Evolutionary conservation across 2,113 vertebrate genomes (phyloP), one percentile per base, ranked within the genome.

Genomic region (Xenopus laevis): DNA sequence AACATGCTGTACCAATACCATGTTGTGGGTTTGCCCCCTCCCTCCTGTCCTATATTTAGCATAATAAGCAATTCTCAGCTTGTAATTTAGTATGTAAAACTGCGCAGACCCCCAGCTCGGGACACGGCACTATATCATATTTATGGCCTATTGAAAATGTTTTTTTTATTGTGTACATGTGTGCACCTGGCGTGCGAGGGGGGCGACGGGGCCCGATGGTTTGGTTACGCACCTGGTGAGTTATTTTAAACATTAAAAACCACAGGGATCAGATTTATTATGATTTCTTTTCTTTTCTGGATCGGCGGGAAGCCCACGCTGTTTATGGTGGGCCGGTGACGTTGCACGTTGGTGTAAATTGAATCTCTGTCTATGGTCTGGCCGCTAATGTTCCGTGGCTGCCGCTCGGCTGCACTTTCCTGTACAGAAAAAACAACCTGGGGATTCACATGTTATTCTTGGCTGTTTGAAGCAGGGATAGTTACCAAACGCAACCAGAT

Each of bases 101-200:
- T 60, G 18, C 18, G 15, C 52, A 57, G 57, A 21, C 17, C 53
- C n/a, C 21, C 4, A 10, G 6, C 10, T 21, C 21, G 23, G 18
- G 7, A 23, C 33, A 44, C 23, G 33, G 58, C 0, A 55, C 17
- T 47, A 33, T n/a, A n/a, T 77, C 58, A 53, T 79, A 52, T 20
- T 53, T 60, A 58, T 44, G 23, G n/a, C 11, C 33, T 57, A 50
- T 47, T 58, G n/a, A 65, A 50, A 65, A 17, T 61, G 33, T 40
- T 47, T 46, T 65, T 17, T 57, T 57, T 69, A 57, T 75, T 75
- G 65, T 75, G 60, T 75, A 61, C 58, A 52, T 16, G 20, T 50
- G 64, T 18, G 40, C 72, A 75, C 72, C 65, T 75, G 65, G 57
- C 52, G 72, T 45, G 63, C 21, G 55, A 67, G 64, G 40, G n/a